These are phyloP conservation scores for Beaufortia kweichowensis DNA, from an alignment of 2,113 vertebrate species.

Conservation along the genomic window DNA sequence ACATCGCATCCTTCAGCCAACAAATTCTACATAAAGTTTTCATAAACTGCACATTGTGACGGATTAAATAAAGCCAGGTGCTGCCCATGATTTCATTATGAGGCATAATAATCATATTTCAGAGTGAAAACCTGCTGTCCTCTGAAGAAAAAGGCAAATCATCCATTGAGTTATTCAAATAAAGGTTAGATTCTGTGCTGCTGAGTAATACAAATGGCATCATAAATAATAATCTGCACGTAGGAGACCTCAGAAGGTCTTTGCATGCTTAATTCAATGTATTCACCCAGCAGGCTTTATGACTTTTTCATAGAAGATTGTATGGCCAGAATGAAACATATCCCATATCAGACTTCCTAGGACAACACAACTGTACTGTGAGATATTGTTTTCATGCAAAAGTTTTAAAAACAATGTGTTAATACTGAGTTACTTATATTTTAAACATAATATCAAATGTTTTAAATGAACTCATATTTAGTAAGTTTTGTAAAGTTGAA, in stretches of 20 bases:
- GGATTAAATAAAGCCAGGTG: constrained; percentile 13
- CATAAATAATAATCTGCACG: not conserved
- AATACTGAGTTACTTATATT: too few species aligned
- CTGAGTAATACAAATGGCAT: constrained; percentile 6
- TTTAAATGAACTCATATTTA: too few species aligned
- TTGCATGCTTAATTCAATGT: constrained; percentile 21
- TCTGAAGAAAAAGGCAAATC: not conserved
- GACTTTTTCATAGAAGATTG: not conserved
- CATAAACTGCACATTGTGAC: constrained; percentile 14
- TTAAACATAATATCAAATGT: too few species aligned
- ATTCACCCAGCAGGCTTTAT: not conserved
- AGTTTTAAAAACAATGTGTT: too few species aligned
- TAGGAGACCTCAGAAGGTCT: not conserved
- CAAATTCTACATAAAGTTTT: constrained; percentile 1
- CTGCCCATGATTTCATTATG: not conserved
- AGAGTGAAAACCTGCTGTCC: constrained; percentile 14
- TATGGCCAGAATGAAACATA: constrained; percentile 4
- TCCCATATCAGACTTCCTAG: not conserved
- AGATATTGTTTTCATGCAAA: too few species aligned
- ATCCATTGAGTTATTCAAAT: constrained; percentile 17
- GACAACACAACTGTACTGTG: not conserved
- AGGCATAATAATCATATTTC: constrained; percentile 5
- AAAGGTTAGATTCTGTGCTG: not conserved
- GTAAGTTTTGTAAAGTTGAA: too few species aligned
- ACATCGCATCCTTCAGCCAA: not conserved